Percentiles rank a stretch among this genome's conserved stretches.
These are phyloP conservation scores for Augiades crinisus DNA, from an alignment of 2,888 invertebrate genomes.

Conservation along the genomic window DNA sequence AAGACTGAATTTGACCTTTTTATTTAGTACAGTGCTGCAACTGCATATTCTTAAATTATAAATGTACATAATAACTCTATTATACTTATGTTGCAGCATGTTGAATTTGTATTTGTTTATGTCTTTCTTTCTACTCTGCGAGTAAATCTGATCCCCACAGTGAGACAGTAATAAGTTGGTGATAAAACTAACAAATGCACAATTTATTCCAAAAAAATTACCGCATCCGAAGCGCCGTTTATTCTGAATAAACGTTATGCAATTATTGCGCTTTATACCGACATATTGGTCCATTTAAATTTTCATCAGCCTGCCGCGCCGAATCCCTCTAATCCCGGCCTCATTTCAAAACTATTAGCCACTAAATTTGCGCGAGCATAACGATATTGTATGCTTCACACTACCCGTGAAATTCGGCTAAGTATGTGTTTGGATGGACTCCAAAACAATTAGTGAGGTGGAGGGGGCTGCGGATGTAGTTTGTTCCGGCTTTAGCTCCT, in stretches of 20 bases:
- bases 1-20: no score
- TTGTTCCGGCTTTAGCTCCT: slow-evolving; percentile 6
- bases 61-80: no score
- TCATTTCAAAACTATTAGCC: slow-evolving; percentile 25
- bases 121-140: no score
- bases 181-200: no score
- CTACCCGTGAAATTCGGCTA: slow-evolving; percentile 63
- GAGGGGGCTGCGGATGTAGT: slow-evolving; percentile 2
- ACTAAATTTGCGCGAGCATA: slow-evolving; percentile 11
- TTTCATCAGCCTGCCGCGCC: slow-evolving; percentile 3
- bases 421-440: slow-evolving; percentile 74
- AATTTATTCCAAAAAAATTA: no score
- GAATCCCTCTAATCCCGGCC: slow-evolving; percentile 5
- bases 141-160: no score
- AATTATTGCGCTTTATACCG: background rate
- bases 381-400: slow-evolving; percentile 26
- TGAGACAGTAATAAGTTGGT: no score
- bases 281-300: slow-evolving; percentile 2
- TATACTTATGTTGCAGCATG: no score
- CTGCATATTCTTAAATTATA: no score
- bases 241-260: background rate
- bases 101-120: no score
- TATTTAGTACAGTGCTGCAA: no score
- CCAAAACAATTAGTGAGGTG: slow-evolving; percentile 76
- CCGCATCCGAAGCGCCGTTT: no score